Percentiles rank a stretch among this genome's conserved stretches.
Conservation (phyloP, 2,888 invertebrate genomes). For the Lathronympha strigana region DNA sequence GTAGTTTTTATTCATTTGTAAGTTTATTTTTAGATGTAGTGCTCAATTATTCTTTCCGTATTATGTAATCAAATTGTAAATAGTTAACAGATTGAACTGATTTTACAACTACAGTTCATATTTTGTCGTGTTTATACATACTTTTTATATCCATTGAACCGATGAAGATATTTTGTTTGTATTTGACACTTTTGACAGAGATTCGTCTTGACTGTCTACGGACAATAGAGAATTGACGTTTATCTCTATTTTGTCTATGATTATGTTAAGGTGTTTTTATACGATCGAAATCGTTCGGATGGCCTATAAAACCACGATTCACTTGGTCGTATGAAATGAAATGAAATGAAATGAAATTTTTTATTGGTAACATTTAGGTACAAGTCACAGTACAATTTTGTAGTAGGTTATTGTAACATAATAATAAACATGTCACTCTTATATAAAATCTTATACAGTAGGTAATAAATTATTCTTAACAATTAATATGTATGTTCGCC, state of each 20-base stretch:
- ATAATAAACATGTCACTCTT: no score
- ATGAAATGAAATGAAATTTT: no score
- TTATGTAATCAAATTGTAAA: neutral
- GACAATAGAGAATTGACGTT: constrained; percentile 1
- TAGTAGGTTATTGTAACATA: no score
- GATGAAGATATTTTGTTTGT: constrained; percentile 14
- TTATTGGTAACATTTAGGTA: no score
- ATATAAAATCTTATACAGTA: no score
- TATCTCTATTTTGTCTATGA: neutral
- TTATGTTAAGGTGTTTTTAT: neutral
- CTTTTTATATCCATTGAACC: constrained; percentile 11
- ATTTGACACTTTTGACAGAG: neutral
- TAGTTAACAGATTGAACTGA: neutral
- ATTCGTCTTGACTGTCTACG: neutral
- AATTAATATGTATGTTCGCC: no score
- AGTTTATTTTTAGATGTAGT: neutral
- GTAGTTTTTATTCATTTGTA: constrained; percentile 77
- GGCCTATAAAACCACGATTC: no score
- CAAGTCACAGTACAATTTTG: no score
- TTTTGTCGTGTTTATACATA: constrained; percentile 11
- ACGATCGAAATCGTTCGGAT: neutral
- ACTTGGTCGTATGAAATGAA: no score
- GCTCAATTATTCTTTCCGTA: neutral
- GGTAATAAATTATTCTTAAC: no score
- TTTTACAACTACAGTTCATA: neutral